Evolutionary conservation across 2,113 vertebrate genomes (phyloP).

Genomic region (Butorides virescens): DNA sequence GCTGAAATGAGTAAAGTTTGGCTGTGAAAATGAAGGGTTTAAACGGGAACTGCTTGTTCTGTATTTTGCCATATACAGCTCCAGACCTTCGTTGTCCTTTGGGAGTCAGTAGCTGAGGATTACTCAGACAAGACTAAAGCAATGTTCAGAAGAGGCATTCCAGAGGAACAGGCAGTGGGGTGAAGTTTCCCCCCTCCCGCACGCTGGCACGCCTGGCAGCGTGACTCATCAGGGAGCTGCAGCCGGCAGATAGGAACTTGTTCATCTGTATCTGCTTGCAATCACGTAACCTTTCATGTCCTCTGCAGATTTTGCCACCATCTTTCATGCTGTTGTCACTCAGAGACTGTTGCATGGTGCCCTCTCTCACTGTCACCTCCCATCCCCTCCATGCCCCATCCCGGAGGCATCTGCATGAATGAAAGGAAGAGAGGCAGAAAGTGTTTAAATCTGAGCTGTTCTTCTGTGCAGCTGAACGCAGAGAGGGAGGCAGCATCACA

Average conservation of each 20-base stretch:
- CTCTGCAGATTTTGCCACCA: not conserved
- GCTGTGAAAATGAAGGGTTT: not conserved
- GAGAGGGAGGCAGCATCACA: not conserved
- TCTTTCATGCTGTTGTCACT: not conserved
- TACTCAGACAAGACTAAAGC: not conserved
- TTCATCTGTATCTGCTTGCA: not conserved
- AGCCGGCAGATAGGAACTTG: not conserved
- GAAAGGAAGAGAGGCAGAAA: not conserved
- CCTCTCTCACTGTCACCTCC: not conserved
- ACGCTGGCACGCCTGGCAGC: not conserved
- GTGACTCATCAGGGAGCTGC: not conserved
- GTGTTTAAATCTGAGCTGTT: not conserved
- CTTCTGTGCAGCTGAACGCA: not conserved
- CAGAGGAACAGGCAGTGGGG: not conserved
- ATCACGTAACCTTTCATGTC: not conserved
- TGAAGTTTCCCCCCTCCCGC: not conserved
- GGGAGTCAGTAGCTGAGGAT: not conserved
- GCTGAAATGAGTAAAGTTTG: not conserved
- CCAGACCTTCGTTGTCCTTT: not conserved
- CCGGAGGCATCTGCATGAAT: not conserved
- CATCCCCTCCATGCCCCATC: not conserved
- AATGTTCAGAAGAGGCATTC: not conserved
- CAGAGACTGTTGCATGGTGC: not conserved
- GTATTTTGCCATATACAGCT: not conserved
- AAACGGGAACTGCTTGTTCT: not conserved